Evolutionary conservation across 2,113 vertebrate genomes (phyloP), one percentile per base, ranked within the genome.

Genomic region (Poicephalus meyeri): DNA sequence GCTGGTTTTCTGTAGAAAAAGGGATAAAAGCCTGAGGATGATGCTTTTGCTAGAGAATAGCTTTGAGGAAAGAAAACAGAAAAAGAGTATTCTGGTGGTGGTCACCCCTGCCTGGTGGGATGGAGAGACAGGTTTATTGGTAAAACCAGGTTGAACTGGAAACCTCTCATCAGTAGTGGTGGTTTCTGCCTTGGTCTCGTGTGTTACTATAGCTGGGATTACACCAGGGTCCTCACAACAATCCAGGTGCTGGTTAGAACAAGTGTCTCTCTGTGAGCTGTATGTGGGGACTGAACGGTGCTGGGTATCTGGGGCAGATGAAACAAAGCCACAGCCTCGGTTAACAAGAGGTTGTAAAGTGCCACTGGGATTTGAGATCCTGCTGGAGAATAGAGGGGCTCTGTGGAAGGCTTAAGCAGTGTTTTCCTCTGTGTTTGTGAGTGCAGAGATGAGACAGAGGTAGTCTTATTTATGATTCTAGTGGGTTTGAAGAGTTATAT

Each of bases 271-370:
- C 44, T 23, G 15, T 0, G 3, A 35, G 29, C 46, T 3, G 0
- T 7, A 3, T 2, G 46, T 5, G 66, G 82, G 61, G 24, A 17
- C 24, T 9, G 60, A 83, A 72, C 58, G 56, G 50, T 0, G 0
- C 31, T 15, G 0, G 0, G 10, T 10, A 0, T 3, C 31, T 80
- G 50, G 28, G 55, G 73, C 6, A 21, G 23, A 7, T 12, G 58
- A 47, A 70, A 16, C 29, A 39, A 39, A 80, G 56, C 65, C 47
- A 10, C 19, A 53, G 50, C 50, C 37, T n/a, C 1, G 0, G 4
- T 35, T 55, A n/a, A 13, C 3, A 6, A 13, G 52, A 31, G 13
- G 18, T 2, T 28, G 24, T 31, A 14, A 53, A 47, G 19, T 5
- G 18, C 77, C 52, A 33, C 64, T 78, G 53, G 63, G 68, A 16